These are phyloP conservation scores for Heliconius erato DNA, from an alignment of 2,888 invertebrate genomes.

Conservation along the genomic window DNA sequence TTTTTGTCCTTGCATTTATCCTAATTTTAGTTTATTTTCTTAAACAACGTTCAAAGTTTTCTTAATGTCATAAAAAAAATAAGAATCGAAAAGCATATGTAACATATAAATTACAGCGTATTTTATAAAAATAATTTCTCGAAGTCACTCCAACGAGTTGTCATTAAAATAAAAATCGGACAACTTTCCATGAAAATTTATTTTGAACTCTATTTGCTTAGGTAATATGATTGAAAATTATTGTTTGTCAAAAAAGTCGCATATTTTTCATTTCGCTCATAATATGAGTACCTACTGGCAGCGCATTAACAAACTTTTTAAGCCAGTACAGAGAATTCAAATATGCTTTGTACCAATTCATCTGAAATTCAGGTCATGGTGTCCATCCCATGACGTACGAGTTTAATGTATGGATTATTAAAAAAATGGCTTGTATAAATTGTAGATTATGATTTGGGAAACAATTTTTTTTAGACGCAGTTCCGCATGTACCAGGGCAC, in stretches of 20 bases:
- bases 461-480: no score
- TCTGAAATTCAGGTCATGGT: conserved; percentile 70
- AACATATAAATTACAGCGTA: not conserved
- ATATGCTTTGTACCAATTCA: conserved; percentile 66
- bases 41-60: no score
- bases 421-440: not conserved
- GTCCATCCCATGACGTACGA: conserved; percentile 47
- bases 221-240: conserved; percentile 11
- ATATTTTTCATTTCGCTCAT: conserved; percentile 54
- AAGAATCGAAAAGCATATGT: not conserved
- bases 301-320: conserved; percentile 65
- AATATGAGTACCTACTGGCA: conserved; percentile 59
- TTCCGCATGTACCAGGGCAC: no score
- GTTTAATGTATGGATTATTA: not conserved
- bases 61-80: not conserved
- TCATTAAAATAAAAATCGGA: conserved; percentile 39
- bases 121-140: conserved; percentile 38
- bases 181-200: not conserved
- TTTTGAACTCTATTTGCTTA: not conserved
- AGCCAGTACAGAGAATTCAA: conserved; percentile 62
- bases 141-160: conserved; percentile 39
- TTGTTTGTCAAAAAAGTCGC: not conserved
- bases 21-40: no score
- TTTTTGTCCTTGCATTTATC: no score
- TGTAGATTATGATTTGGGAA: no score